These are phyloP conservation scores for Nephrotoma appendiculata DNA, from an alignment of 2,888 invertebrate species.

Conservation along the genomic window DNA sequence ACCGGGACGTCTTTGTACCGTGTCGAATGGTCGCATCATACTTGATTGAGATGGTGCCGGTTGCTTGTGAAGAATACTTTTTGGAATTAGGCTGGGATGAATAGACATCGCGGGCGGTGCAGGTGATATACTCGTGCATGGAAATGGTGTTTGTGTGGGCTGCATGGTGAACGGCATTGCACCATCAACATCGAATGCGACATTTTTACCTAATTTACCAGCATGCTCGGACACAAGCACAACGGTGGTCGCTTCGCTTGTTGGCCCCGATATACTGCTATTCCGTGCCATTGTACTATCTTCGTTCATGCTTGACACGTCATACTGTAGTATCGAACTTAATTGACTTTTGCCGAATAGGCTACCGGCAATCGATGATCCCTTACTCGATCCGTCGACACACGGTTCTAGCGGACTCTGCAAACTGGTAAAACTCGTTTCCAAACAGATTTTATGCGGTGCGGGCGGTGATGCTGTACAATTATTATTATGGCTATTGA, in stretches of 20 bases:
- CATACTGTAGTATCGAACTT: conserved; percentile 31
- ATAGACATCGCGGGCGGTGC: background rate
- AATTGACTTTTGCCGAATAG: conserved; percentile 30
- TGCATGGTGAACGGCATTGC: background rate
- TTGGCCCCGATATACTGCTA: conserved; percentile 25
- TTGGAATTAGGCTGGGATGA: conserved; percentile 15
- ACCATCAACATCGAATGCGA: conserved; percentile 25
- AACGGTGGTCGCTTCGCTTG: conserved; percentile 23
- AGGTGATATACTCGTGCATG: conserved; percentile 11
- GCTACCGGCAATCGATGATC: conserved; percentile 29
- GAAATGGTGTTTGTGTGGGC: conserved; percentile 4
- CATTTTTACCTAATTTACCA: conserved; percentile 21
- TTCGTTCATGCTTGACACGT: conserved; percentile 31
- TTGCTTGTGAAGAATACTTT: conserved; percentile 14
- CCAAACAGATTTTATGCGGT: conserved; percentile 46
- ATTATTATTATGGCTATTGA: conserved; percentile 21
- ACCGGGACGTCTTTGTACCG: conserved; percentile 5
- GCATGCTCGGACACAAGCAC: conserved; percentile 14
- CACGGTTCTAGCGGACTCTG: conserved; percentile 35
- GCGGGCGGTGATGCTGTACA: conserved; percentile 32
- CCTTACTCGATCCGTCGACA: conserved; percentile 22
- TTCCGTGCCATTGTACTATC: conserved; percentile 23
- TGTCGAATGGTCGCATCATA: background rate
- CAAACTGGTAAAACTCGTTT: conserved; percentile 61
- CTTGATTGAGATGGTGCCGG: conserved; percentile 6